Percentiles rank a stretch among this genome's conserved stretches.
Conservation (phyloP, 2,113 vertebrate species). For the Aplodontia rufa region DNA sequence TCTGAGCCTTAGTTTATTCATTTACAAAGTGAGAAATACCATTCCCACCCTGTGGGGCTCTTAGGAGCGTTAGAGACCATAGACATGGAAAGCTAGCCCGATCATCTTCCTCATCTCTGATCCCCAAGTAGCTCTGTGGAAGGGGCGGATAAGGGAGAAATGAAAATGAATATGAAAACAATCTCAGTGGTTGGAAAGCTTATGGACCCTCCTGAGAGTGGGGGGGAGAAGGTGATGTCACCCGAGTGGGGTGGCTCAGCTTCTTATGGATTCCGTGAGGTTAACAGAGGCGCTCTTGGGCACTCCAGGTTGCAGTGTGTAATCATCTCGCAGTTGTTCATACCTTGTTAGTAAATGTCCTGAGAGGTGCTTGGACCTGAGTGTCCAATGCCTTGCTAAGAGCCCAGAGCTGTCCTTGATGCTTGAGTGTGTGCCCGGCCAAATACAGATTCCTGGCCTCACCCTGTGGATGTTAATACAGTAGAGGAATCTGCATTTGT, state of each 20-base stretch:
- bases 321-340: neutral
- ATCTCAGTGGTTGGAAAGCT: neutral
- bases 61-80: neutral
- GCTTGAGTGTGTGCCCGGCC: neutral
- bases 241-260: neutral
- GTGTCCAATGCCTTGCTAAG: neutral
- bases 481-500: neutral
- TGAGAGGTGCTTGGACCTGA: neutral
- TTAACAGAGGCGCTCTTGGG: neutral
- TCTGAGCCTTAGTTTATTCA: neutral
- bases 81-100: neutral
- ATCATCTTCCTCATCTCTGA: neutral
- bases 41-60: neutral
- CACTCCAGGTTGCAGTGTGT: neutral
- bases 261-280: neutral
- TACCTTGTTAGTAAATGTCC: neutral
- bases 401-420: neutral
- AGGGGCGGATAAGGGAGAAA: neutral
- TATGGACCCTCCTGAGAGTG: neutral
- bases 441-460: neutral
- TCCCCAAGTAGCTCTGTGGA: neutral
- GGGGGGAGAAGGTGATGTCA: neutral
- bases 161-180: neutral
- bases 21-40: neutral
- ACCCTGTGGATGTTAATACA: neutral